Evolutionary conservation across 1,140 invertebrate genomes (phyloP), one percentile per base, ranked within the genome.

Genomic region (Drosophila trapezifrons): DNA sequence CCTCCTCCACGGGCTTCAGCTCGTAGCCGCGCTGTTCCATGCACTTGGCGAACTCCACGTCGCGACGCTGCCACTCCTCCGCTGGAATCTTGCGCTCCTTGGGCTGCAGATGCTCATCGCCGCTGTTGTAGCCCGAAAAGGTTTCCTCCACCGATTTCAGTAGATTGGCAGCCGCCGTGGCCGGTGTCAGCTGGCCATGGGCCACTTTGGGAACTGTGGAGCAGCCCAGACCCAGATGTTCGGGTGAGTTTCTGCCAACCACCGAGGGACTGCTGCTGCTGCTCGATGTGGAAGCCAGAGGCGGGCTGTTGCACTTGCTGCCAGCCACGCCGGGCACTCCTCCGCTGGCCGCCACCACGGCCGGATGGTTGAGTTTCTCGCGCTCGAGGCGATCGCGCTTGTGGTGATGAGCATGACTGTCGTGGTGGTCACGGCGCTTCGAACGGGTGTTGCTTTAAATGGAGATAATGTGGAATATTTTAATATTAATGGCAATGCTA

Each of bases 1-100:
- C 97, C 92, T 98, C 96, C 60, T 95, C 95, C 94, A 98, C 98
- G 73, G 96, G 94, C 90, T 97, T 98, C n/a, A 98, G 95, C 55
- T 95, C 93, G 80, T 96, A 96, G 43, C 97, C 97, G 0, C 84
- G 87, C 77, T 95, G 94, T 42, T 94, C 93, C 93, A 97, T 94
- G 69, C 94, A 94, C 70, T 96, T 95, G 78, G 95, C 95, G 92
- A 97, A 97, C 82, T 94, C 93, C 59, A 93, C 91, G 71, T 96
- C 95, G 58, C 94, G 94, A 92, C 94, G 78, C 29, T 93, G 87
- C 94, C 95, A 95, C 77, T 95, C 94, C 40, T 94, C 93, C 40
- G 93, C 91, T 4, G 94, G 93, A 42, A 94, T 92, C 70, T 93
- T 92, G 69, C 92, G 92, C 71, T 93, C 92, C 66, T 93, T 93